Conservation (phyloP, 2,888 invertebrate species). For the Lasioglossum morio region DNA sequence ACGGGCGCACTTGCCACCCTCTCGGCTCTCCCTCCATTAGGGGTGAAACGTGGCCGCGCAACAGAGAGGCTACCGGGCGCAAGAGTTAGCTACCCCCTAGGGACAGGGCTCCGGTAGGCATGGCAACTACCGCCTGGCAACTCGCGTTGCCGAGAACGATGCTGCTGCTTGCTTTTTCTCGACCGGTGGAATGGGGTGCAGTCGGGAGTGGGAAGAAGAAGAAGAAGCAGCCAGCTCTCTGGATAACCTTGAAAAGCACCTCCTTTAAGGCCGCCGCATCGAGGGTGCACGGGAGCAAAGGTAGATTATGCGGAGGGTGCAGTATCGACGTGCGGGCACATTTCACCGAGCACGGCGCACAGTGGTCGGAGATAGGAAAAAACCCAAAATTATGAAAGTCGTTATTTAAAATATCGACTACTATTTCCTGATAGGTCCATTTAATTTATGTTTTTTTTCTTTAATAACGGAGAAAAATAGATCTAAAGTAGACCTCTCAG, state of each 20-base stretch:
- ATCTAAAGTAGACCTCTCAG: too few relatives aligned
- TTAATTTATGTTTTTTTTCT: too few relatives aligned
- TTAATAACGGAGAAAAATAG: too few relatives aligned
- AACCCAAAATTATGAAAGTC: too few relatives aligned
- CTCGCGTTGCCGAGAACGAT: conserved; percentile 57
- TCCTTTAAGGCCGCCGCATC: conserved; percentile 61
- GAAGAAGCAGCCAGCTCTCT: conserved; percentile 55
- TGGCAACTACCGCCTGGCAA: conserved; percentile 71
- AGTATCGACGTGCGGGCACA: conserved; percentile 63
- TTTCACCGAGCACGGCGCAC: conserved; percentile 42
- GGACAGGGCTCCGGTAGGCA: conserved; percentile 72
- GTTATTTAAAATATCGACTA: too few relatives aligned
- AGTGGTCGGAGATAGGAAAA: too few relatives aligned
- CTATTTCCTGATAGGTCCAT: too few relatives aligned
- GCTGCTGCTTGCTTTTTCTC: conserved; percentile 35
- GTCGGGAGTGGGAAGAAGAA: conserved; percentile 36
- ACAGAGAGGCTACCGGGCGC: background rate
- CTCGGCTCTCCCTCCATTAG: conserved; percentile 62
- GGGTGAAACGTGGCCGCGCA: conserved; percentile 51
- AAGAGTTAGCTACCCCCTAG: conserved; percentile 42
- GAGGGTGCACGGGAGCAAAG: conserved; percentile 48
- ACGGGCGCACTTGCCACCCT: conserved; percentile 69
- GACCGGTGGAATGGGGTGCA: background rate
- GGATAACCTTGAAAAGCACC: conserved; percentile 74
- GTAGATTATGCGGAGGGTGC: conserved; percentile 54